Conservation (phyloP, 2,888 invertebrate genomes). For the Agrenia bidenticulata region DNA sequence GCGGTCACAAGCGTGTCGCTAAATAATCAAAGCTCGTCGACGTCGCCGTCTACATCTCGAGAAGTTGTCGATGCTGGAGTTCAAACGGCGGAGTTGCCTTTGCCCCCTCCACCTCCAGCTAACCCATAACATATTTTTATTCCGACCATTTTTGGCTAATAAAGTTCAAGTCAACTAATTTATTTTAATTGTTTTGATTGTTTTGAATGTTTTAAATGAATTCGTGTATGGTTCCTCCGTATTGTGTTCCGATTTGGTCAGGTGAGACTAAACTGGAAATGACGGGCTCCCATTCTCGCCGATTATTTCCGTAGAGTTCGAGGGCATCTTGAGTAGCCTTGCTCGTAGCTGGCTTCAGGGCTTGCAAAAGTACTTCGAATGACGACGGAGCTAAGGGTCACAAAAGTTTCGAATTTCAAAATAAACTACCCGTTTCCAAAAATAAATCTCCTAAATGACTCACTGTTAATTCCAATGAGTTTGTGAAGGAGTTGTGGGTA, state of each 20-base stretch:
- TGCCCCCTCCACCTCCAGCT: conserved; percentile 3
- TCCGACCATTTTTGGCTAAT: too few relatives aligned
- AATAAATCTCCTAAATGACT: too few relatives aligned
- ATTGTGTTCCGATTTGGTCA: background rate
- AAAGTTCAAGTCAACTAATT: too few relatives aligned
- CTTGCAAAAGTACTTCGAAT: background rate
- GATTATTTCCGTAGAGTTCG: background rate
- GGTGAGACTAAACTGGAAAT: conserved; percentile 1
- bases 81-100: background rate
- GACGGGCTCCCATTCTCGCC: background rate
- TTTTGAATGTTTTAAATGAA: too few relatives aligned
- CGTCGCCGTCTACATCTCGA: background rate
- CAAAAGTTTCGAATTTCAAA: too few relatives aligned
- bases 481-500: background rate
- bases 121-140: background rate
- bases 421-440: too few relatives aligned
- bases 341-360: background rate
- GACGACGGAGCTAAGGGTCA: background rate
- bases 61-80: too few relatives aligned
- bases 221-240: background rate
- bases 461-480: background rate
- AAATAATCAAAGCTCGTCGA: too few relatives aligned
- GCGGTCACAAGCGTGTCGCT: too few relatives aligned
- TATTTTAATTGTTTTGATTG: too few relatives aligned
- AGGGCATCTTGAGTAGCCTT: background rate